A percentile compares a stretch with the other conserved stretches of the same genome.
Conservation (phyloP, 2,888 invertebrate species). For the Carcina quercana region DNA sequence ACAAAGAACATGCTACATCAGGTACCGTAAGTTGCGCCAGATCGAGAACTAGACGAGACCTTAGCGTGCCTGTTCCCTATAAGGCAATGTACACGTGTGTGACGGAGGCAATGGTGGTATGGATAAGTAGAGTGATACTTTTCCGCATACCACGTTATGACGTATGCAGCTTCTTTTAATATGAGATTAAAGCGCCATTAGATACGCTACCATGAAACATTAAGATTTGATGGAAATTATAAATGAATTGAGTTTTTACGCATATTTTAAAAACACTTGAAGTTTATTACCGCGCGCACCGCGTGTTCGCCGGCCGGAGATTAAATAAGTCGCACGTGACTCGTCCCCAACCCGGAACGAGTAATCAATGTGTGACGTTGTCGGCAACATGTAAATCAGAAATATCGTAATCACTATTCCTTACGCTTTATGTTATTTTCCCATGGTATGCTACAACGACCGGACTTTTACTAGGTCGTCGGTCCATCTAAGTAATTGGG, state of each 20-base stretch:
- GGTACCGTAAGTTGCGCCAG: conserved; percentile 12
- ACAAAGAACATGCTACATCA: conserved; percentile 15
- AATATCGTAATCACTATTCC: no score
- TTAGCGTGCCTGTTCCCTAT: conserved; percentile 6
- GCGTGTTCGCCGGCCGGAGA: not conserved
- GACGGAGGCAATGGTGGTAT: conserved; percentile 5
- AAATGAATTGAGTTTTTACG: not conserved
- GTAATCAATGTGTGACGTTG: conserved; percentile 1
- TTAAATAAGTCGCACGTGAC: conserved; percentile 5
- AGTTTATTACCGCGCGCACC: not conserved
- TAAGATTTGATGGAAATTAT: not conserved
- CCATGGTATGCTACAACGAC: no score
- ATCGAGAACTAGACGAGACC: conserved; percentile 3
- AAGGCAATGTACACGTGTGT: conserved; percentile 8
- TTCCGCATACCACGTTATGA: conserved; percentile 8
- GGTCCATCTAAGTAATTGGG: no score
- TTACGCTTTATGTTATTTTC: no score
- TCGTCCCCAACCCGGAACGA: not conserved
- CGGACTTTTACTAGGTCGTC: no score
- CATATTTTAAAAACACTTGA: not conserved
- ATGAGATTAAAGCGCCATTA: not conserved
- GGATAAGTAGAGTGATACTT: conserved; percentile 2
- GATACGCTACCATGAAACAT: not conserved
- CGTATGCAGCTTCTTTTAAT: not conserved
- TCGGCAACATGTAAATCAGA: no score